phyloP scores from a whole-genome alignment of 2,797 vertebrate genomes.

The Gila robusta region DNA sequence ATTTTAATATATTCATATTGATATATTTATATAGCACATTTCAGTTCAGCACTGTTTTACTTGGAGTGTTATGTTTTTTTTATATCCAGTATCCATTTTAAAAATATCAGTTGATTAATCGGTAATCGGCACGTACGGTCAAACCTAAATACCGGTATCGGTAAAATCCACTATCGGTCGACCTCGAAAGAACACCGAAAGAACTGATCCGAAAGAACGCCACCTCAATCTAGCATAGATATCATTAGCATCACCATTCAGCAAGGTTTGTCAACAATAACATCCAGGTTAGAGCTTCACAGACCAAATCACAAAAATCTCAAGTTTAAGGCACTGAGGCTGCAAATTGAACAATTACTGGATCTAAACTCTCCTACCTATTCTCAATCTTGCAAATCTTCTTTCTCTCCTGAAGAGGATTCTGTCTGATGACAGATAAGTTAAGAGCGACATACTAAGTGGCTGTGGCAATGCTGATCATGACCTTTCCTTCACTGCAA shows the following conservation, averaged over 20 bases:
- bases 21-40: too few relatives aligned
- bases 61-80: too few relatives aligned
- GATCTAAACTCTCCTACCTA: not conserved
- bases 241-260: not conserved
- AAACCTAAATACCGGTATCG: too few relatives aligned
- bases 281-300: not conserved
- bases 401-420: not conserved
- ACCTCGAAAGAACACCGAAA: too few relatives aligned
- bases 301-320: not conserved
- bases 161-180: too few relatives aligned
- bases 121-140: too few relatives aligned
- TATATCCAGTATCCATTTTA: too few relatives aligned
- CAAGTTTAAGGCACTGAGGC: not conserved
- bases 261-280: not conserved
- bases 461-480: conserved; percentile 10
- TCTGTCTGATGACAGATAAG: conserved; percentile 10
- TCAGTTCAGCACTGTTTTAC: too few relatives aligned
- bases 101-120: too few relatives aligned
- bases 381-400: not conserved
- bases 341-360: not conserved
- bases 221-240: not conserved
- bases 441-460: conserved; percentile 4
- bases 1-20: too few relatives aligned
- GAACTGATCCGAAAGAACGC: not conserved
- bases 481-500: conserved; percentile 24